phyloP scores from a whole-genome alignment of 2,888 invertebrate genomes.

The Torymus aiolomorphi region DNA sequence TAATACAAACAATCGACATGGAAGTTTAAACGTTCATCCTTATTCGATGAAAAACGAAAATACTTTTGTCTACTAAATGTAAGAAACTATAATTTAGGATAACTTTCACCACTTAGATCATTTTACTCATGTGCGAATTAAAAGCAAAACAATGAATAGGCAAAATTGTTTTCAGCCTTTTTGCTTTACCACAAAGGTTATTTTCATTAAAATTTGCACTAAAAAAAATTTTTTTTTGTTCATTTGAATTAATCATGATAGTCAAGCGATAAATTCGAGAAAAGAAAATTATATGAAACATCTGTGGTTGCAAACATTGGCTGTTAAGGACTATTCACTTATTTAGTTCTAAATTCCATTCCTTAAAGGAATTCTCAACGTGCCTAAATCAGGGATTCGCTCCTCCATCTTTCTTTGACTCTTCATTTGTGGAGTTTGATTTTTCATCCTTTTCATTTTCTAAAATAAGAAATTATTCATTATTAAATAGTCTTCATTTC shows the following conservation, averaged over 20 bases:
- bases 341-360: constrained; percentile 51
- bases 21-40: constrained; percentile 40
- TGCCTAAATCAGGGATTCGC: constrained; percentile 80
- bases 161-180: constrained; percentile 24
- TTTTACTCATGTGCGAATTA: constrained; percentile 36
- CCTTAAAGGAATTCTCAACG: constrained; percentile 51
- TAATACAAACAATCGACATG: constrained; percentile 32
- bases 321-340: constrained; percentile 40
- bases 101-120: constrained; percentile 42
- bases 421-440: constrained; percentile 80
- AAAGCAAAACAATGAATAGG: constrained; percentile 28
- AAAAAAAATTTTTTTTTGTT: neutral
- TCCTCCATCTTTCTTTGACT: constrained; percentile 82
- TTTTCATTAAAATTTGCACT: neutral
- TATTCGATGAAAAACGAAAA: constrained; percentile 19
- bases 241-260: constrained; percentile 13
- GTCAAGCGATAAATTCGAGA: constrained; percentile 10
- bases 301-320: constrained; percentile 31
- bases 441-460: constrained; percentile 82
- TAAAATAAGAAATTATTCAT: constrained; percentile 62
- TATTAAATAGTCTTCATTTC: neutral
- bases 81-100: constrained; percentile 21
- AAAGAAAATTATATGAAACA: constrained; percentile 16
- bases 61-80: constrained; percentile 27
- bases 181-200: constrained; percentile 31